These are phyloP conservation scores for Pseudomyrmex pallidus DNA, from an alignment of 1,140 invertebrate genomes.

Conservation along the genomic window DNA sequence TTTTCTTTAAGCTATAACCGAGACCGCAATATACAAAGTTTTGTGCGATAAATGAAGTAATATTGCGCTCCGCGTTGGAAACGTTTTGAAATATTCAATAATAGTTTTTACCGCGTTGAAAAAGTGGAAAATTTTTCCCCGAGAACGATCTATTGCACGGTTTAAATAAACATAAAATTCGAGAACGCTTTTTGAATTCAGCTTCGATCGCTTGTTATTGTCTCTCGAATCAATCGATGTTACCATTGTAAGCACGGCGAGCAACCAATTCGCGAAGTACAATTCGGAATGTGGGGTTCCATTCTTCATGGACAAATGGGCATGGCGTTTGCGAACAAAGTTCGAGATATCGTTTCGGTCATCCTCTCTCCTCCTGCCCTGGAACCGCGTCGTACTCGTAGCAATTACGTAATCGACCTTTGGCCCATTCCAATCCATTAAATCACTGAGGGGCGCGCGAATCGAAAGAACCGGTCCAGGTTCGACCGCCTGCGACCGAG, in stretches of 20 bases:
- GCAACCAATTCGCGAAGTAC: slow-evolving; percentile 68
- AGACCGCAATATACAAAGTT: slow-evolving; percentile 1
- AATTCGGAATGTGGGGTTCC: slow-evolving; percentile 58
- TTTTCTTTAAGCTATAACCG: background rate
- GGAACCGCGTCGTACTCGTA: slow-evolving; percentile 61
- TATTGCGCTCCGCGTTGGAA: background rate
- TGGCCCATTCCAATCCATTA: slow-evolving; percentile 75
- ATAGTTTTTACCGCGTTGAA: background rate
- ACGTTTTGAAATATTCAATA: background rate
- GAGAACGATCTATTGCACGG: too few species aligned
- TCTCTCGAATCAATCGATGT: slow-evolving; percentile 53
- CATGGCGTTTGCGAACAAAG: slow-evolving; percentile 65
- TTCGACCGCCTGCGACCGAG: slow-evolving; percentile 46
- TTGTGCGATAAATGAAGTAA: background rate
- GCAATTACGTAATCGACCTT: slow-evolving; percentile 75
- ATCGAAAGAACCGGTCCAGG: slow-evolving; percentile 47
- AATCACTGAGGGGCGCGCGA: slow-evolving; percentile 66
- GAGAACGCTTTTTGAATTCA: slow-evolving; percentile 36
- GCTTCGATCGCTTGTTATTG: slow-evolving; percentile 61
- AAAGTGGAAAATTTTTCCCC: background rate
- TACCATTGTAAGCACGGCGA: slow-evolving; percentile 40
- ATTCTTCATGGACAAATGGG: slow-evolving; percentile 69
- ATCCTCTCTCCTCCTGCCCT: slow-evolving; percentile 34
- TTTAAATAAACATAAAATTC: slow-evolving; percentile 43
- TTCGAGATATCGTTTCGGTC: slow-evolving; percentile 68